A percentile compares a stretch with the other conserved stretches of the same genome.
Evolutionary conservation across 2,797 vertebrate genomes (phyloP).

Genomic region (Enteromius fasciolatus): DNA sequence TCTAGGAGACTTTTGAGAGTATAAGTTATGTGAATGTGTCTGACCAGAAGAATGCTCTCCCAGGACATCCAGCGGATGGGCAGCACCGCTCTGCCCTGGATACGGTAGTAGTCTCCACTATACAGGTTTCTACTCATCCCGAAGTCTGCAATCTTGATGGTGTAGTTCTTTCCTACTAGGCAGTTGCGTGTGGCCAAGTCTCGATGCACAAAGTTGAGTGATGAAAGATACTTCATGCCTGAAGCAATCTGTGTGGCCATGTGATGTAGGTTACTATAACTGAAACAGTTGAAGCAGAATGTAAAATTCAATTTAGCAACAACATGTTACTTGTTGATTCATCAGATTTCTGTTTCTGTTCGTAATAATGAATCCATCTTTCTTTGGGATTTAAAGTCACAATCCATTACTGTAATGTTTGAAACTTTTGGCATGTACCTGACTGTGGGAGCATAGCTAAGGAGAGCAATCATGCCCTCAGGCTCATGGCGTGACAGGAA

Average conservation of each 20-base stretch:
- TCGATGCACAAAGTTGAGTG: conserved; percentile 95
- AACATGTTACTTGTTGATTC: neutral
- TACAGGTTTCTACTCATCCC: conserved; percentile 99
- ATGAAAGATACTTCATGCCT: conserved; percentile 97
- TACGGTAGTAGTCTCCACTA: conserved; percentile 97
- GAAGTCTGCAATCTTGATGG: conserved; percentile 98
- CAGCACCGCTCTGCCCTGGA: conserved; percentile 94
- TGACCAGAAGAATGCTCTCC: conserved; percentile 97
- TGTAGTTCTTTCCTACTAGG: conserved; percentile 94
- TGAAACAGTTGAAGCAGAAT: conserved; percentile 59
- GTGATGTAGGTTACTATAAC: conserved; percentile 86
- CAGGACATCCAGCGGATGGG: conserved; percentile 99
- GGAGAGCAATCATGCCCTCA: conserved; percentile 76
- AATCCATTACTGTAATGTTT: neutral
- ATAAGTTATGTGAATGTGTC: neutral
- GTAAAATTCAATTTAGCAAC: neutral
- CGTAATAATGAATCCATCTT: neutral
- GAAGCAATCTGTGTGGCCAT: conserved; percentile 97
- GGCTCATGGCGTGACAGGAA: conserved; percentile 94
- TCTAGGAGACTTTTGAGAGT: neutral
- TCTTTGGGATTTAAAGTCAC: neutral
- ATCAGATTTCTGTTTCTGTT: neutral
- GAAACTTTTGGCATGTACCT: conserved; percentile 73
- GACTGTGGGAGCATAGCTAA: conserved; percentile 77
- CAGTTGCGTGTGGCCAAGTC: conserved; percentile 97